Evolutionary conservation across 2,113 vertebrate species (phyloP).

Genomic region (Steatornis caripensis): DNA sequence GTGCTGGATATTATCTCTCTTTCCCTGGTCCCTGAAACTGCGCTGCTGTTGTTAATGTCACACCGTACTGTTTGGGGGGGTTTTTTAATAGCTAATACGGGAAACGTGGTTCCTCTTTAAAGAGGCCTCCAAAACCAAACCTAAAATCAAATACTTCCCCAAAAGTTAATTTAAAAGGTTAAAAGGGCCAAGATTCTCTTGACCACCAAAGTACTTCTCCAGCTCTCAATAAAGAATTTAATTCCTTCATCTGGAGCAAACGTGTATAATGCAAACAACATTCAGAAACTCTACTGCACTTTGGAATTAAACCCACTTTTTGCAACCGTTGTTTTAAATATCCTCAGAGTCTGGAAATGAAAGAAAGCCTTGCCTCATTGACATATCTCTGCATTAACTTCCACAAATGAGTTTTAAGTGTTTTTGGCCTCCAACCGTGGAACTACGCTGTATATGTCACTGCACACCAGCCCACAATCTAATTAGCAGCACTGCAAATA

Average conservation of each 20-base stretch:
- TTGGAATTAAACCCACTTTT: neutral
- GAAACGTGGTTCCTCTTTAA: neutral
- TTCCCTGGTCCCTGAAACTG: neutral
- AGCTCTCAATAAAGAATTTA: neutral
- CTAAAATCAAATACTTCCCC: neutral
- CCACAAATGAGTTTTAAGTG: neutral
- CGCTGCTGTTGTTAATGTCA: neutral
- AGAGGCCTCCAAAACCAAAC: neutral
- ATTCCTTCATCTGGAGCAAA: neutral
- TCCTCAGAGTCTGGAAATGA: neutral
- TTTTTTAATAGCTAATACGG: neutral
- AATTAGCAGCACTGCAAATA: neutral
- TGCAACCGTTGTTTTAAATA: conserved; percentile 16
- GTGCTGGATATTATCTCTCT: neutral
- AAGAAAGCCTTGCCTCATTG: neutral
- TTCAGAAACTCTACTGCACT: neutral
- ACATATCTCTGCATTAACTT: neutral
- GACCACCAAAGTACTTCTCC: neutral
- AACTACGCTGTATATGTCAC: neutral
- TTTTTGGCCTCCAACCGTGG: neutral
- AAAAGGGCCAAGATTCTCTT: neutral
- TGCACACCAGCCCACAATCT: neutral
- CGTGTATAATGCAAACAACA: neutral
- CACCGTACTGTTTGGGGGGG: neutral
- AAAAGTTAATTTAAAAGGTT: neutral